phyloP scores from a whole-genome alignment of 2,113 vertebrate genomes.

The Penelope pileata region DNA sequence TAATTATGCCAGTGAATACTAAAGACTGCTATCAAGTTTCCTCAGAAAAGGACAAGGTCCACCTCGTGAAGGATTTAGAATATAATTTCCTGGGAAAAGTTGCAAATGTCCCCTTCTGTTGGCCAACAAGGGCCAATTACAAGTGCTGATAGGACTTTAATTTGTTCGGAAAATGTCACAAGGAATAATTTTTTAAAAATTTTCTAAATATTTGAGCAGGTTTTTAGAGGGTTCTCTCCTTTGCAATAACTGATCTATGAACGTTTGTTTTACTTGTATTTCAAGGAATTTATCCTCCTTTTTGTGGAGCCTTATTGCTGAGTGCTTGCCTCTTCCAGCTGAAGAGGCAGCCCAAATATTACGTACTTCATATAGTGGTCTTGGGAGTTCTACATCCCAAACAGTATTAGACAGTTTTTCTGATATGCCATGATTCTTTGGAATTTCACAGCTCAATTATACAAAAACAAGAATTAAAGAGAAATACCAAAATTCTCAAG shows the following conservation, averaged over 20 bases:
- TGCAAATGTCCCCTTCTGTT: conserved; percentile 75
- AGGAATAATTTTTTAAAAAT: conserved; percentile 54
- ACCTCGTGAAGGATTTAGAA: conserved; percentile 85
- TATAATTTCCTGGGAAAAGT: conserved; percentile 88
- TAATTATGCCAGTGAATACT: conserved; percentile 99
- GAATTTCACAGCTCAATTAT: neutral
- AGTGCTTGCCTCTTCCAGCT: too few relatives aligned
- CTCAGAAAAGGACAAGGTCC: conserved; percentile 90
- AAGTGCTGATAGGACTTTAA: conserved; percentile 69
- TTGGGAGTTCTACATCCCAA: neutral
- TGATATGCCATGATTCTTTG: neutral
- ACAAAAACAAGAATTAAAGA: neutral
- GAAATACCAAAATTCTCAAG: neutral
- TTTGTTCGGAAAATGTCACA: conserved; percentile 78
- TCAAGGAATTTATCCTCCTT: neutral
- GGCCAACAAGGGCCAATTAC: conserved; percentile 62
- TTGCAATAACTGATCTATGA: neutral
- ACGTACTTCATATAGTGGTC: fast-evolving
- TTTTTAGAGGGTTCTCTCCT: neutral
- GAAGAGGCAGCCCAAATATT: neutral
- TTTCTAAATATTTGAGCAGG: neutral
- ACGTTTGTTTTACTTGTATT: neutral
- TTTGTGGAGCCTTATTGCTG: neutral
- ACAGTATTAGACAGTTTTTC: neutral
- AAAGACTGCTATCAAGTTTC: conserved; percentile 93